Base-by-base conservation (phyloP, 1,140 invertebrate species). In the Calephelis virginiensis region DNA sequence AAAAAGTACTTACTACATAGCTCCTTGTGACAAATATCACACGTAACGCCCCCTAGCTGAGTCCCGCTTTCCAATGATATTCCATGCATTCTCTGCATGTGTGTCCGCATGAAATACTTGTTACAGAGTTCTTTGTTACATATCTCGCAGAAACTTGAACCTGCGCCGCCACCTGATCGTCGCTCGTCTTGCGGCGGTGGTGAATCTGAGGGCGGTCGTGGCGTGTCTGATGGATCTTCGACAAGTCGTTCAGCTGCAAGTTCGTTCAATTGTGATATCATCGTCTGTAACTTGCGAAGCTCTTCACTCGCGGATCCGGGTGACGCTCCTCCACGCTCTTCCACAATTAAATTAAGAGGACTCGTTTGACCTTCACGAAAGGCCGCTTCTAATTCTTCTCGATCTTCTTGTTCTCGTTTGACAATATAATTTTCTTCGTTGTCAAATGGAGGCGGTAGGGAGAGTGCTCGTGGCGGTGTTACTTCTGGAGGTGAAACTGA, bases 71-170 rank as follows among this genome's bases (percentile, higher is more conserved):
- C 97, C 49, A 99, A 96, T 81, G 98, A 97, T 67, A 99, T 98
- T 12, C 98, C 98, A 87, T 99, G 99, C 96, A 99, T 99, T 85
- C 99, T 96, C 76, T 99, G 96, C 97, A 99, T 99, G 92, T 99
- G 99, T 0, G 98, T 99, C 85, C 99, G 98, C 95, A 99, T 98
- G 85, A 99, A 99, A 82, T 99, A 99, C 89, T 99, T 99, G 92
- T 99, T 99, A 92, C 99, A 99, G 45, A 99, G 90, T 89, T 99
- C 98, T 92, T 99, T 99, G 91, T 99, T 99, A 91, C 99, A 99
- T 68, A 99, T 98, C 85, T 99, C 98, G 89, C 99, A 99, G 81
- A 98, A 99, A 79, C 98, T 98, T 59, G 95, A 96, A 0, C 88
- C 89, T 93, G 79, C 78, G 8, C 72, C 78, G 12, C 65, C 73